Base-by-base conservation (phyloP, 2,797 vertebrate species). In the Sus cebifrons region DNA sequence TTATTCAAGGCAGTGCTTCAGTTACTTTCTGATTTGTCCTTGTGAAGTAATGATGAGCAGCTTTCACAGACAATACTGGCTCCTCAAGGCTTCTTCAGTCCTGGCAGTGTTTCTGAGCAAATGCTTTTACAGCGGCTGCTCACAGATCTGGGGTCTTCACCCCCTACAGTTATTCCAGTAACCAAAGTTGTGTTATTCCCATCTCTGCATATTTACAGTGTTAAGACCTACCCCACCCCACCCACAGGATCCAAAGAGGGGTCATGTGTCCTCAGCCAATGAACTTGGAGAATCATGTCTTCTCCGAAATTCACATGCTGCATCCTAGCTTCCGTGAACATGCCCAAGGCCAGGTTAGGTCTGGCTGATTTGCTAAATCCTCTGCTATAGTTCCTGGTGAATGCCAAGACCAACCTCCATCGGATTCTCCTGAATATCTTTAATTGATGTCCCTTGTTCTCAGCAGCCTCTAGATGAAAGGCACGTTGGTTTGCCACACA, bases 291-390 rank as follows among this genome's bases (percentile, higher is more conserved):
- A 99, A 99, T 99, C 99, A 99, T 99, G 96, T 99, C 99, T 58
- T 99, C 99, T 78, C 99, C 99, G 97, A 99, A 99, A 70, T 99
- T 99, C 98, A 85, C 99, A 99, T 62, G 99, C 99, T 86, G 99
- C 99, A 99, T 99, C 16, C 99, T 99, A 78, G 99, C 99, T 90
- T 99, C 99, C 73, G 99, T 99, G 0, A 99, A 99, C 99, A 99
- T 99, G 95, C 99, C 99, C 97, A 99, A 98, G 73, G 99, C 99
- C 99, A 99, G 54, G 97, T 99, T 99, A 99, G 54, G 97, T 99
- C 99, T 62, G 99, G 99, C 92, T 99, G 99, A 89, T 98, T 99
- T 65, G 99, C 99, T 49, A 99, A 97, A 49, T 99, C 99, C 65
- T 99, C 99, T 32, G 99, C 99, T 0, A 99, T 99, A 1, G 99